A percentile compares a stretch with the other conserved stretches of the same genome.
Evolutionary conservation across 2,113 vertebrate genomes (phyloP).

Genomic region (Psophia crepitans): DNA sequence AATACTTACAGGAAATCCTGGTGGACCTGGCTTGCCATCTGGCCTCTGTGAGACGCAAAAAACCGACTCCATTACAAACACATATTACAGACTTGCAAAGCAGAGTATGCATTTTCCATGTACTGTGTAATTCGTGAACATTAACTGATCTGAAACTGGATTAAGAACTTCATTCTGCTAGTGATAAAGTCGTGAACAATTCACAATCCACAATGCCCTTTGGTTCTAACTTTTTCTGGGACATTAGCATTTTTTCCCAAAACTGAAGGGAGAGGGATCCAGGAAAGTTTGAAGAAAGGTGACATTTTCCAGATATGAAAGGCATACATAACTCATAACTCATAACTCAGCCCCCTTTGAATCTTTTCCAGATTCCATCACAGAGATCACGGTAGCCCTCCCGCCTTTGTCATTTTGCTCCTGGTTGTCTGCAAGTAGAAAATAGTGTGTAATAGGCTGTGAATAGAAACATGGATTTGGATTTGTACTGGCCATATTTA

Average conservation of each 20-base stretch:
- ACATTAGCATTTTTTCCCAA: neutral
- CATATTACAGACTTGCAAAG: neutral
- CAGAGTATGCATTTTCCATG: neutral
- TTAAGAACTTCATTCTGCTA: neutral
- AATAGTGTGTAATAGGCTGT: neutral
- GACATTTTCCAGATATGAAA: neutral
- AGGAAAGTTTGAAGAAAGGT: neutral
- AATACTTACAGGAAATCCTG: constrained; percentile 88
- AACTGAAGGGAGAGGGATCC: neutral
- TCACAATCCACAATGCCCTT: neutral
- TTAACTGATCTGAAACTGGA: neutral
- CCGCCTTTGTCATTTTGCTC: neutral
- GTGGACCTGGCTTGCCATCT: constrained; percentile 84
- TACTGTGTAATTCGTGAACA: neutral
- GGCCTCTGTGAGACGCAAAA: constrained; percentile 79
- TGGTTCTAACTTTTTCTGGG: neutral
- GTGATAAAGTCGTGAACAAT: neutral
- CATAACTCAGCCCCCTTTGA: neutral
- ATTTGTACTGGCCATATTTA: neutral
- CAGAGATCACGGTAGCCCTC: neutral
- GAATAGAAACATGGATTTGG: neutral
- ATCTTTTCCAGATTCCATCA: neutral
- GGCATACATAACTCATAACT: neutral
- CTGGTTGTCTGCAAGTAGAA: neutral
- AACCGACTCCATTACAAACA: neutral